These are phyloP conservation scores for Hippopotamus amphibius DNA, from an alignment of 2,113 vertebrate species.

Conservation along the genomic window DNA sequence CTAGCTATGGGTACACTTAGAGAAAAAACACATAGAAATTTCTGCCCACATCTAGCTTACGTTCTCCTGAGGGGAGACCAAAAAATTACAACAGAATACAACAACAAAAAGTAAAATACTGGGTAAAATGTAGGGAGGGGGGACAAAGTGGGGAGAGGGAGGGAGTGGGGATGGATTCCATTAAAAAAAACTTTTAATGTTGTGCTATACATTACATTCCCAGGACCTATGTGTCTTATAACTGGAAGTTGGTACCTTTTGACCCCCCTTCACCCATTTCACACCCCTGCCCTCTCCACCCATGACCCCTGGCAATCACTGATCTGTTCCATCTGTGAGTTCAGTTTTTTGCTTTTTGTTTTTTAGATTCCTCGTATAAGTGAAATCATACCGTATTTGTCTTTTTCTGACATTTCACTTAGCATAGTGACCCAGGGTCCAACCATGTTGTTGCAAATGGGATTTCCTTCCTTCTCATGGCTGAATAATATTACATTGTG, in stretches of 20 bases:
- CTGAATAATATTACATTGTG: neutral
- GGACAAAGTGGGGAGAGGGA: too few relatives aligned
- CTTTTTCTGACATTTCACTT: neutral
- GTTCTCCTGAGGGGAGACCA: neutral
- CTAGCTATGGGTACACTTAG: neutral
- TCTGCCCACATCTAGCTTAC: neutral
- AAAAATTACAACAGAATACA: neutral
- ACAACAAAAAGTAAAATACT: neutral
- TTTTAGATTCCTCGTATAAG: neutral
- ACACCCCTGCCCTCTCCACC: neutral
- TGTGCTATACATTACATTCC: neutral
- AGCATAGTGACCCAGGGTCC: neutral
- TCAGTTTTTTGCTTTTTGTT: neutral
- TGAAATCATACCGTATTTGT: neutral
- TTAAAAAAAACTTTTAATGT: neutral
- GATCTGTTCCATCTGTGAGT: neutral
- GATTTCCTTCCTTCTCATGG: neutral
- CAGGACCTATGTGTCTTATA: neutral
- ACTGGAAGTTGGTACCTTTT: neutral
- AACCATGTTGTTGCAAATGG: neutral
- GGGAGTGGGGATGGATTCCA: neutral
- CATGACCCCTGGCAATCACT: neutral
- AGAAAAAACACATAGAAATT: neutral
- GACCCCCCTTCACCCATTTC: neutral
- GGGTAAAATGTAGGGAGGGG: neutral